phyloP scores from a whole-genome alignment of 2,888 invertebrate species.

The Deroplatys truncata region DNA sequence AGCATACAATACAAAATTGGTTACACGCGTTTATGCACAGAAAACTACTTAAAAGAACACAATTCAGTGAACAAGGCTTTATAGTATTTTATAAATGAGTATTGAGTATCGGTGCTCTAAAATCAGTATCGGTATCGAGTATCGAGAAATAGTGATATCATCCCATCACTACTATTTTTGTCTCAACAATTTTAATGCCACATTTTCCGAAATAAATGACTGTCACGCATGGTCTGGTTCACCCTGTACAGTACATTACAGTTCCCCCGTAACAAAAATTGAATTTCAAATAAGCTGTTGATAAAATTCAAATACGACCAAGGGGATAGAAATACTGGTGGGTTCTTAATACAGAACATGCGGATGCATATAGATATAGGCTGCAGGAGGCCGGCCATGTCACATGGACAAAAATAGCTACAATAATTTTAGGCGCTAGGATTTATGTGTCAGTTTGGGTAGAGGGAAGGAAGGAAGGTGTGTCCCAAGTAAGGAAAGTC shows the following conservation, averaged over 20 bases:
- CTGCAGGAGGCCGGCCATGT: neutral
- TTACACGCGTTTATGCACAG: too few relatives aligned
- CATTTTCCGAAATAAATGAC: too few relatives aligned
- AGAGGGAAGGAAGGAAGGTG: neutral
- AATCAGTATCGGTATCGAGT: too few relatives aligned
- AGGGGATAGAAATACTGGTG: neutral
- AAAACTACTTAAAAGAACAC: too few relatives aligned
- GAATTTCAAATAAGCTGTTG: conserved; percentile 39
- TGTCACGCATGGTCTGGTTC: too few relatives aligned
- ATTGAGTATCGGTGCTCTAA: too few relatives aligned
- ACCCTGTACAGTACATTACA: neutral
- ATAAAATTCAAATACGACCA: conserved; percentile 36
- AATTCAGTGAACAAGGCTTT: too few relatives aligned
- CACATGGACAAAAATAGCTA: neutral
- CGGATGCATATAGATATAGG: neutral
- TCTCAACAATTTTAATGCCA: too few relatives aligned
- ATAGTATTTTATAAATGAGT: too few relatives aligned
- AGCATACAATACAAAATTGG: too few relatives aligned
- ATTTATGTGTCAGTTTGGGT: neutral
- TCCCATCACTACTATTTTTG: too few relatives aligned
- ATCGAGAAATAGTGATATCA: too few relatives aligned
- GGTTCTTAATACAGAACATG: neutral
- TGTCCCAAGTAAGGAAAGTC: neutral
- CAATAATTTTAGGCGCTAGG: neutral
- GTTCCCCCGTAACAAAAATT: conserved; percentile 37